These are phyloP conservation scores for Drosophila formosana DNA, from an alignment of 2,888 invertebrate species.

Conservation along the genomic window DNA sequence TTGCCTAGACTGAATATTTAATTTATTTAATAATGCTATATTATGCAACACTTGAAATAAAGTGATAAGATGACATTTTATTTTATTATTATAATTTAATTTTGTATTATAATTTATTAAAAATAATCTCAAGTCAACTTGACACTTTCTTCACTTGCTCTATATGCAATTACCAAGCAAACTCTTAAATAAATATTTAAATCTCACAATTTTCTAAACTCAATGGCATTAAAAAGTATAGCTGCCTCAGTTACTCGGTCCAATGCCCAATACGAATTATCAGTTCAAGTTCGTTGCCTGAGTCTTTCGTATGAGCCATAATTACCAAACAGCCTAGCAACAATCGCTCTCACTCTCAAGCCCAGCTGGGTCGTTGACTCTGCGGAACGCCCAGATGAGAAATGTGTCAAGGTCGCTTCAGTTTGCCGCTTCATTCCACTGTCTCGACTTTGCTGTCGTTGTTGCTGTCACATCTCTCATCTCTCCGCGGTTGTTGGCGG, in stretches of 20 bases:
- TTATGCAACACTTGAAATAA: too few species aligned
- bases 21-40: too few species aligned
- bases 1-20: too few species aligned
- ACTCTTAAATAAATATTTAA: background rate
- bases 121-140: too few species aligned
- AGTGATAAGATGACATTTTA: too few species aligned
- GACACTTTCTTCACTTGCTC: too few species aligned
- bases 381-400: constrained; percentile 23
- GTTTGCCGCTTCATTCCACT: constrained; percentile 23
- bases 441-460: constrained; percentile 36
- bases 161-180: background rate
- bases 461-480: constrained; percentile 23
- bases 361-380: constrained; percentile 57
- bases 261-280: background rate
- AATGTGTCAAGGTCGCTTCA: constrained; percentile 59
- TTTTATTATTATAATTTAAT: too few species aligned
- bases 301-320: constrained; percentile 50
- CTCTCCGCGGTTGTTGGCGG: constrained; percentile 16
- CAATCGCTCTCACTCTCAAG: constrained; percentile 10
- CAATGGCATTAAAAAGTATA: background rate
- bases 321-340: constrained; percentile 15
- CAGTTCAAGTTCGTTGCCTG: constrained; percentile 57
- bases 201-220: background rate
- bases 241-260: background rate
- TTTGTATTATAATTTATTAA: too few species aligned